phyloP scores from a whole-genome alignment of 1,140 invertebrate species.

The Ganaspis sp. region DNA sequence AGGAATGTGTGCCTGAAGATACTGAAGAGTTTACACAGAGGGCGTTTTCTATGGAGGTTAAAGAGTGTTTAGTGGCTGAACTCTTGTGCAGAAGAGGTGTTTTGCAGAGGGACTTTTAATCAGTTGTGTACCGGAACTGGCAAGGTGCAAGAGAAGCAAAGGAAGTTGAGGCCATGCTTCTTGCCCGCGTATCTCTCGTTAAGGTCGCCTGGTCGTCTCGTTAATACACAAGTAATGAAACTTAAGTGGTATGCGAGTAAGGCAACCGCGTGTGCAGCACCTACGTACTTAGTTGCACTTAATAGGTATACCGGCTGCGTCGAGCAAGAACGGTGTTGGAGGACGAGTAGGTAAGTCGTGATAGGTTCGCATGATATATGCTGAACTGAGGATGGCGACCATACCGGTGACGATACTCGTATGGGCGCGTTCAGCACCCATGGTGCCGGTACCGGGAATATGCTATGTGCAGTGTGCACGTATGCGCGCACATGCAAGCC shows the following conservation, averaged over 20 bases:
- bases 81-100: neutral
- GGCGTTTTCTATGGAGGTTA: neutral
- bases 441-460: neutral
- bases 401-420: conserved; percentile 30
- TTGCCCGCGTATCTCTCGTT: neutral
- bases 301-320: conserved; percentile 30
- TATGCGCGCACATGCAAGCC: neutral
- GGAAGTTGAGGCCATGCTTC: neutral
- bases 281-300: conserved; percentile 31
- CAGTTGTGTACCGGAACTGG: conserved; percentile 20
- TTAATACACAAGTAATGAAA: conserved; percentile 36
- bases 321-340: neutral
- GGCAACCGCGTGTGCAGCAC: conserved; percentile 3
- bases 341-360: conserved; percentile 35
- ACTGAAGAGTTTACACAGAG: conserved; percentile 19
- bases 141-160: neutral
- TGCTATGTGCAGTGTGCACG: neutral
- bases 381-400: conserved; percentile 1
- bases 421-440: conserved; percentile 25
- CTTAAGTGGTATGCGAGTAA: conserved; percentile 32
- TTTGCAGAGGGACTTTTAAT: no score
- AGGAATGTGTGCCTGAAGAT: no score
- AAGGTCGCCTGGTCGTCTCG: conserved; percentile 26
- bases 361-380: conserved; percentile 37
- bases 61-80: no score